Evolutionary conservation across 2,113 vertebrate species (phyloP).

Genomic region (Rafetus swinhoei): DNA sequence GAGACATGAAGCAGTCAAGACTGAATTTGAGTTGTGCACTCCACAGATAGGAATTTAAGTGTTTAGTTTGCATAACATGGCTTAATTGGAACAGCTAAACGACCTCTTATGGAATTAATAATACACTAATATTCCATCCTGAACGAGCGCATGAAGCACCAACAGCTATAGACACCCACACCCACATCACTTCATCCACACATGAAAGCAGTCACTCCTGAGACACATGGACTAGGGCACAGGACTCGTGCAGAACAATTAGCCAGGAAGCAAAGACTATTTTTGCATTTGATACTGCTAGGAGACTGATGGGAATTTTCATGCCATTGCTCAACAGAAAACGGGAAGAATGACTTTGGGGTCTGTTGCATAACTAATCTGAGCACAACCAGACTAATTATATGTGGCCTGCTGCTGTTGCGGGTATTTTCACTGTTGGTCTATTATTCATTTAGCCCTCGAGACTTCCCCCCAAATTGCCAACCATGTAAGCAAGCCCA

Average conservation of each 20-base stretch:
- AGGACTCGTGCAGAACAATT: fast-evolving
- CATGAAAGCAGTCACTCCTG: fast-evolving
- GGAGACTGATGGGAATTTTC: neutral
- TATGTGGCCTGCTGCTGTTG: neutral
- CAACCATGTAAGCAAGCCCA: neutral
- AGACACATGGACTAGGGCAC: fast-evolving
- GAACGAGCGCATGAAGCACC: fast-evolving
- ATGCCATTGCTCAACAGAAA: neutral
- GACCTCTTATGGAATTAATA: fast-evolving
- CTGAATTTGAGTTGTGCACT: neutral
- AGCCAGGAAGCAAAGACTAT: fast-evolving
- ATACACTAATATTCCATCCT: neutral
- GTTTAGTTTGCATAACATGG: fast-evolving
- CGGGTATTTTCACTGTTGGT: neutral
- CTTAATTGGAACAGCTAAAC: fast-evolving
- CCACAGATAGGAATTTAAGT: fast-evolving
- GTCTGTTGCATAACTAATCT: neutral
- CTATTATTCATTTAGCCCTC: neutral
- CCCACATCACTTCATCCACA: neutral
- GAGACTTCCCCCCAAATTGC: neutral
- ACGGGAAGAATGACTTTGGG: neutral
- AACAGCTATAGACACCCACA: fast-evolving
- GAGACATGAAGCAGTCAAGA: neutral
- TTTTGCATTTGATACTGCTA: neutral
- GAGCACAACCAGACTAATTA: neutral